Base-by-base conservation (phyloP, 2,113 vertebrate genomes). In the Actenoides hombroni region DNA sequence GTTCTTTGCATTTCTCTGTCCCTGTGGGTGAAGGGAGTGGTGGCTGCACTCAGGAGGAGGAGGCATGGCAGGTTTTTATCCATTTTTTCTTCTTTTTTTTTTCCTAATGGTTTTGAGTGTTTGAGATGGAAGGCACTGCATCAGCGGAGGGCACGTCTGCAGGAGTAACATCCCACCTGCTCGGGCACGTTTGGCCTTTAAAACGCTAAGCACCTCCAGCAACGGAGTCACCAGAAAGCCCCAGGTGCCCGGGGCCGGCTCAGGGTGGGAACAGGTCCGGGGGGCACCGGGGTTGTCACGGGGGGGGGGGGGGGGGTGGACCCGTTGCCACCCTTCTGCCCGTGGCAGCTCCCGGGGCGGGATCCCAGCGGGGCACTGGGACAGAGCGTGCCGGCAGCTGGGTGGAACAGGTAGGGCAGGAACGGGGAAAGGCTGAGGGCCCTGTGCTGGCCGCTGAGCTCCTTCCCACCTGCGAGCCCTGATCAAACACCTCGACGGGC, bases 401-500 rank as follows among this genome's bases (percentile, higher is more conserved):
- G 6, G 11, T 29, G 13, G 16, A 10, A 6, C 23, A 95, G 97
- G 97, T 94, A 88, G 97, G 97, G 95, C 97, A 65, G 51, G 96
- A 86, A 39, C 29, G 94, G 94, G 95, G 97, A 91, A 95, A 44
- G 46, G 86, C 84, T 48, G 29, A 56, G 86, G 81, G 92, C 96
- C 86, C 94, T 33, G 85, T 5, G 21, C 95, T 93, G 76, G 93
- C 91, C 91, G 42, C 96, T 25, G 86, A 83, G 94, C 95, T 97
- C 95, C 97, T 96, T 96, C 96, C 98, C 98, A 98, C 98, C 98
- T 98, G 97, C 59, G 46, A 92, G 94, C 95, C 90, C 95, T 14
- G 97, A 94, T 97, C 98, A 97, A 91, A 98, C 97, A 97, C 97
- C 96, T 97, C 95, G 33, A 78, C 92, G 79, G 96, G 96, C 95